Percentiles rank a stretch among this genome's conserved stretches.
Conservation (phyloP, 2,113 vertebrate genomes). For the Rhipidura dahli region DNA sequence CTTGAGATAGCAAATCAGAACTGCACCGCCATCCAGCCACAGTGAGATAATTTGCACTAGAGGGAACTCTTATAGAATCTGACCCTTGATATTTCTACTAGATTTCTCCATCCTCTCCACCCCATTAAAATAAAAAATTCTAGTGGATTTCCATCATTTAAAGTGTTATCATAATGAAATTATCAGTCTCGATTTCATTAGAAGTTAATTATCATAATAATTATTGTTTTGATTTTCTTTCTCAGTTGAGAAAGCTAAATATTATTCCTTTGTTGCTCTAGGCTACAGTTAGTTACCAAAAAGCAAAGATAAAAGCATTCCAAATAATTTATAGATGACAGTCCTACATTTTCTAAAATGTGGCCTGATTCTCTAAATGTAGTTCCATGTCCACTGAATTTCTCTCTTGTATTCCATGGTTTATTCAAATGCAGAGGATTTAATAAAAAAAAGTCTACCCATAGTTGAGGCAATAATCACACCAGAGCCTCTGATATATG, state of each 20-base stretch:
- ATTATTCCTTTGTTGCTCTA: constrained; percentile 28
- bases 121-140: background rate
- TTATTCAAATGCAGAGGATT: background rate
- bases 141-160: background rate
- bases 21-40: background rate
- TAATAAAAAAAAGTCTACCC: background rate
- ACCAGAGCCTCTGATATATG: background rate
- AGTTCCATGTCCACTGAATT: background rate
- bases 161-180: background rate
- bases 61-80: background rate
- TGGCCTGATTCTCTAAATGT: background rate
- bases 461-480: background rate
- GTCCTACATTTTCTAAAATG: background rate
- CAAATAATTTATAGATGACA: constrained; percentile 44
- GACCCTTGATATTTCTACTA: background rate
- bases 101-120: background rate
- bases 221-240: background rate
- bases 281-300: constrained; percentile 23
- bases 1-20: background rate
- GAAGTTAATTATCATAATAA: background rate
- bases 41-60: background rate
- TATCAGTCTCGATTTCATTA: background rate
- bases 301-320: constrained; percentile 30
- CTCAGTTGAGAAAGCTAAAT: background rate
- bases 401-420: background rate